These are phyloP conservation scores for Falcunculus frontatus DNA, from an alignment of 2,113 vertebrate genomes.

Conservation along the genomic window DNA sequence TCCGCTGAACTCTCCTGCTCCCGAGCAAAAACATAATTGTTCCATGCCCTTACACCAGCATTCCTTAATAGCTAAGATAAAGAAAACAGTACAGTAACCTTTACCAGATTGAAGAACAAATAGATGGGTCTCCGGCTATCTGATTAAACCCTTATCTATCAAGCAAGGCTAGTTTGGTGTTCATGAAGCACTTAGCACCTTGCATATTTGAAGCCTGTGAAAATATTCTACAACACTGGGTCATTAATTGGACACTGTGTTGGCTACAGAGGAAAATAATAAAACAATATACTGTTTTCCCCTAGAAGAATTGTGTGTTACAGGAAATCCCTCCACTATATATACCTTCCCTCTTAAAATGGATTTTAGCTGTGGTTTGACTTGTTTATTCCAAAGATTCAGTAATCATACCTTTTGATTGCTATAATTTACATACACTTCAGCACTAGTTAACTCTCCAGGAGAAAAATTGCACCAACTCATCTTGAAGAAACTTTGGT, in stretches of 20 bases:
- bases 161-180: not conserved
- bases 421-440: slow-evolving; percentile 1
- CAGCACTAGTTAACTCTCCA: not conserved
- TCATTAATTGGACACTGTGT: not conserved
- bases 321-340: not conserved
- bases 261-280: slow-evolving; percentile 33
- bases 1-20: not conserved
- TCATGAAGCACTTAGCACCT: not conserved
- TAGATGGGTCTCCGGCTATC: not conserved
- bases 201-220: not conserved
- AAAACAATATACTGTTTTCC: slow-evolving; percentile 13
- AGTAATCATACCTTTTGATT: slow-evolving; percentile 19
- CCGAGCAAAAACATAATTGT: not conserved
- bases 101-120: not conserved
- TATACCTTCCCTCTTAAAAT: not conserved
- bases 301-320: slow-evolving; percentile 35
- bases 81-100: not conserved
- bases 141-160: not conserved
- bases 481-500: not conserved
- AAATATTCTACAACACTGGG: not conserved
- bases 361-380: not conserved
- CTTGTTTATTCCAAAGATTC: slow-evolving; percentile 3
- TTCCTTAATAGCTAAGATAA: not conserved
- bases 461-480: not conserved
- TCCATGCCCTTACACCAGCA: not conserved